Evolutionary conservation across 2,797 vertebrate genomes (phyloP), one percentile per base, ranked within the genome.

Genomic region (Helarctos malayanus): DNA sequence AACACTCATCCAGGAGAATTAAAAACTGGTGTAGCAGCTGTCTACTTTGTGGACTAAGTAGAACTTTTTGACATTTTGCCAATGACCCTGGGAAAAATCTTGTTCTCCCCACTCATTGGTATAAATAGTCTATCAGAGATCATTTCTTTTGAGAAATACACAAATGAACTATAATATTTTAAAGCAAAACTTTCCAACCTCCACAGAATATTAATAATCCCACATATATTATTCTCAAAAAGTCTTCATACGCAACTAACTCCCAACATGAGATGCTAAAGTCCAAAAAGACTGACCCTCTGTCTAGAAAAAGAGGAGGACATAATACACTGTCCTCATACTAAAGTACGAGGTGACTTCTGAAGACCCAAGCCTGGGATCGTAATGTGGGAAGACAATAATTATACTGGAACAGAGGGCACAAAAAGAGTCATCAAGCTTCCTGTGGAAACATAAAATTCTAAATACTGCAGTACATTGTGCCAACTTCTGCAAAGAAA

Each of bases 121-220:
- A 75, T 80, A 80, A 68, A 41, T 7, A 75, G 54, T 94, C 12
- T 69, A 11, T 45, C 32, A 85, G 32, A 79, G 49, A 78, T 23
- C n/a, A 73, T 93, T 93, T 84, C 63, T 78, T 80, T 88, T 61
- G 52, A 91, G 71, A 97, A 94, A 75, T 19, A 68, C 27, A 71
- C 25, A 21, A 90, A 14, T 65, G 56, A 88, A 68, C 21, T 91
- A 0, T 19, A 41, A 69, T 87, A 59, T 49, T 76, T 84, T 84
- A 94, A 75, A 80, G 56, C 0, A 61, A 27, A 94, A 63, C 7
- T 94, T 75, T 89, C n/a, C 10, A 73, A 11, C 11, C 85, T 85
- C 59, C n/a, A 57, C 27, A 79, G 16, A 83, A 95, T 21, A 78
- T 79, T 83, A 85, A 82, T 78, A 7, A 35, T 68, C 18, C 27